Base-by-base conservation (phyloP, 2,797 vertebrate species). In the Betta splendens region DNA sequence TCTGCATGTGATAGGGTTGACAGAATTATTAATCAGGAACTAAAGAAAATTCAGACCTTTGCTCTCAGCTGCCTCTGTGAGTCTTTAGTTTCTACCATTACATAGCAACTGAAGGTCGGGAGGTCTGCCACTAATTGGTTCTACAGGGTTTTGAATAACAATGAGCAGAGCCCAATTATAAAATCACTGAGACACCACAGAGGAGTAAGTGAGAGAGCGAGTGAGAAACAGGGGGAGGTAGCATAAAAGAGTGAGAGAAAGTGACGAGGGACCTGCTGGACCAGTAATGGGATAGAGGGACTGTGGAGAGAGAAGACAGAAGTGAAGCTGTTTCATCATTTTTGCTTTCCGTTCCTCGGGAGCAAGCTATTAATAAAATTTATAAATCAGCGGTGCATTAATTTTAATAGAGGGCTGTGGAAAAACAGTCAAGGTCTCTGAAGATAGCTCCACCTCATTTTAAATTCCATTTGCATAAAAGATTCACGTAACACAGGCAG, bases 11-110 rank as follows among this genome's bases (percentile, higher is more conserved):
- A 94, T 92, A 81, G 75, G 81, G 90, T 91, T 92, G 94, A 93
- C 94, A 93, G 92, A 93, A 93, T 92, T 95, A 93, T 95, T 94
- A 93, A 97, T 96, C 94, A 93, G 92, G 87, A 85, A 89, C 87
- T 88, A 88, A 89, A 91, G 88, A 85, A 92, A 93, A 91, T 88
- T 85, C 89, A 88, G 92, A 91, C 88, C 89, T 93, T 79, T 80
- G 90, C 89, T 90, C 90, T 86, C 44, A 77, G 85, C 89, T 89
- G 81, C 78, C 70, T 81, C 77, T 46, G 86, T 92, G 48, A 90
- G 91, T 85, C 93, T 85, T 91, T 80, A 81, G 91, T 89, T 89
- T 62, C 37, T 77, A 72, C 79, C 73, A 83, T 78, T 58, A 88
- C 87, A 72, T 80, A 83, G 88, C 86, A 89, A 71, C 85, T 72